Evolutionary conservation across 2,888 invertebrate species (phyloP).

Genomic region (Ormyrus rosae): DNA sequence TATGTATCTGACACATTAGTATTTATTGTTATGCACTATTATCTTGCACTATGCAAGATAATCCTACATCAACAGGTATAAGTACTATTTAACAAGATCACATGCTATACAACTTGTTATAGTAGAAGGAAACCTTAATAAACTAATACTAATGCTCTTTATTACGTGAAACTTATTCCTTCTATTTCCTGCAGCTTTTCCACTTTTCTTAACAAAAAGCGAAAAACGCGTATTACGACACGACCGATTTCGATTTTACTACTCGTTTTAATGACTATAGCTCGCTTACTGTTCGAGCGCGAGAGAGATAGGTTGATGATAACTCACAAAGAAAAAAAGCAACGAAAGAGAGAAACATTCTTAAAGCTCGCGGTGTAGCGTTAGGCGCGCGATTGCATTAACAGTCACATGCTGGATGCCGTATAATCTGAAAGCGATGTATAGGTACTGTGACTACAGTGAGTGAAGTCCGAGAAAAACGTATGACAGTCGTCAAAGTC

Average conservation of each 20-base stretch:
- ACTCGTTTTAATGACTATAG: not conserved
- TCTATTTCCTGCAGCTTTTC: not conserved
- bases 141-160: not conserved
- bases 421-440: slow-evolving; percentile 45
- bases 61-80: too few relatives aligned
- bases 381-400: slow-evolving; percentile 11
- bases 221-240: not conserved
- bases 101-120: too few relatives aligned
- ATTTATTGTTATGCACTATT: too few relatives aligned
- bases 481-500: not conserved
- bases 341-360: slow-evolving; percentile 11
- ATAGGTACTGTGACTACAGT: not conserved
- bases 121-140: too few relatives aligned
- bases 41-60: too few relatives aligned
- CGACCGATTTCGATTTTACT: not conserved
- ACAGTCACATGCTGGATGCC: slow-evolving; percentile 22
- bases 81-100: too few relatives aligned
- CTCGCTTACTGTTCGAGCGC: not conserved
- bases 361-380: not conserved
- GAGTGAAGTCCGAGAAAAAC: not conserved
- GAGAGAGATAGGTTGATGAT: not conserved
- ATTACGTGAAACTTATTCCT: not conserved
- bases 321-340: not conserved
- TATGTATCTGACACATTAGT: too few relatives aligned
- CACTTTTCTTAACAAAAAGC: not conserved